A percentile compares a stretch with the other conserved stretches of the same genome.
These are phyloP conservation scores for Pseudonaja textilis DNA, from an alignment of 2,113 vertebrate genomes.

Conservation along the genomic window DNA sequence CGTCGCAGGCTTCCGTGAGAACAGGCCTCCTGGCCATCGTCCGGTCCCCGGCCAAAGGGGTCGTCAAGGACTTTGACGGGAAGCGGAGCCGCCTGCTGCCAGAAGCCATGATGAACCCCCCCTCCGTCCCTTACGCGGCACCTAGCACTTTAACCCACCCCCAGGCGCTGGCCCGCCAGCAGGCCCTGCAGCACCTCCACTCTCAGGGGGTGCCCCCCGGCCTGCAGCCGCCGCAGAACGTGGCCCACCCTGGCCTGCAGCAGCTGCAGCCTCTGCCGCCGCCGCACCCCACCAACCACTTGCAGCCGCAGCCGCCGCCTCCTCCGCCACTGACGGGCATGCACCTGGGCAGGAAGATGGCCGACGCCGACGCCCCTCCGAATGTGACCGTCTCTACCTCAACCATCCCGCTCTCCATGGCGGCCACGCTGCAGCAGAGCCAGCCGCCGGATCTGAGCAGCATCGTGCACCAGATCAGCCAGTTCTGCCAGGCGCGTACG, in stretches of 20 bases:
- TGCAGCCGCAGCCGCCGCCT: conserved; percentile 78
- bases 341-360: conserved; percentile 89
- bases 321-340: conserved; percentile 74
- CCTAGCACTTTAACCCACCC: conserved; percentile 98
- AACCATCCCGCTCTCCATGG: conserved; percentile 99
- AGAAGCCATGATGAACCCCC: conserved; percentile 91
- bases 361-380: conserved; percentile 92
- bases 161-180: conserved; percentile 80
- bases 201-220: conserved; percentile 43
- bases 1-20: conserved; percentile 88
- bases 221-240: conserved; percentile 58
- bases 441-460: conserved; percentile 91
- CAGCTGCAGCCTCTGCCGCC: conserved; percentile 70
- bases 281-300: conserved; percentile 67
- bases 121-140: conserved; percentile 82
- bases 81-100: conserved; percentile 87
- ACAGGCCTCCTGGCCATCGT: conserved; percentile 93
- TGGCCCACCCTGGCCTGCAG: conserved; percentile 71
- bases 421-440: conserved; percentile 89
- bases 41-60: conserved; percentile 89
- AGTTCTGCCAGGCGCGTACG: conserved; percentile 96
- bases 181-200: conserved; percentile 80
- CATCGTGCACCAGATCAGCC: conserved; percentile 99
- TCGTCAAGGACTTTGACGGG: conserved; percentile 96
- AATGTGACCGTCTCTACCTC: conserved; percentile 99